These are phyloP conservation scores for Rhea americana DNA, from an alignment of 2,113 vertebrate genomes.

Conservation along the genomic window DNA sequence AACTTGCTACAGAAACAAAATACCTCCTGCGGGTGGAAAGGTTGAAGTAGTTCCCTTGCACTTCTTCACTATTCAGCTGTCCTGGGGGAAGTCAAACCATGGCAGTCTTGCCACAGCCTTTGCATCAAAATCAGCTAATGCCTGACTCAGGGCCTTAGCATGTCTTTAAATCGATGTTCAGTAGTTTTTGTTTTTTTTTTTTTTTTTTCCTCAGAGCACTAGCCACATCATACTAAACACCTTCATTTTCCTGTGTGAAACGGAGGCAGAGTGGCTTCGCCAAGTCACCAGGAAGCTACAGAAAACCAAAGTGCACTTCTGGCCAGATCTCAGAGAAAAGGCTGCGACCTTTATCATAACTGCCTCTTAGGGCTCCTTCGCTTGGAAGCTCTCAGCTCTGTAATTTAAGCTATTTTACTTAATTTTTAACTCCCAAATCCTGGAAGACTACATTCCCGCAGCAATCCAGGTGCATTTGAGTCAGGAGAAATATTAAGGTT, in stretches of 20 bases:
- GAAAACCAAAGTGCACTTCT: not conserved
- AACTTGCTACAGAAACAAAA: not conserved
- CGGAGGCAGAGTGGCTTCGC: not conserved
- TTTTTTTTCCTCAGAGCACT: not conserved
- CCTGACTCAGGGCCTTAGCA: not conserved
- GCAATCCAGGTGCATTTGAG: not conserved
- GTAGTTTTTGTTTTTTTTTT: no score
- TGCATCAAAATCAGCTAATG: not conserved
- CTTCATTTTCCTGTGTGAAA: not conserved
- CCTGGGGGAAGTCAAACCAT: not conserved
- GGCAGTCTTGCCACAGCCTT: not conserved
- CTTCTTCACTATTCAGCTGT: not conserved
- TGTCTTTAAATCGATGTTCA: not conserved
- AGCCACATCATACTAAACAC: not conserved
- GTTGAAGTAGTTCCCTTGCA: not conserved
- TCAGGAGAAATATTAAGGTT: not conserved
- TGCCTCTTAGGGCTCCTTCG: not conserved
- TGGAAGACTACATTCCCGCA: not conserved
- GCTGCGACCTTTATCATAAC: not conserved
- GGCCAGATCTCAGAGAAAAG: not conserved
- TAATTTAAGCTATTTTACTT: not conserved
- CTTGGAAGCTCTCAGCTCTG: not conserved
- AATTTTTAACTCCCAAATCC: not conserved
- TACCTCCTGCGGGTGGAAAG: not conserved
- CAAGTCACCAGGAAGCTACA: not conserved